phyloP scores from a whole-genome alignment of 2,797 vertebrate genomes.

The Myotis findleyi region DNA sequence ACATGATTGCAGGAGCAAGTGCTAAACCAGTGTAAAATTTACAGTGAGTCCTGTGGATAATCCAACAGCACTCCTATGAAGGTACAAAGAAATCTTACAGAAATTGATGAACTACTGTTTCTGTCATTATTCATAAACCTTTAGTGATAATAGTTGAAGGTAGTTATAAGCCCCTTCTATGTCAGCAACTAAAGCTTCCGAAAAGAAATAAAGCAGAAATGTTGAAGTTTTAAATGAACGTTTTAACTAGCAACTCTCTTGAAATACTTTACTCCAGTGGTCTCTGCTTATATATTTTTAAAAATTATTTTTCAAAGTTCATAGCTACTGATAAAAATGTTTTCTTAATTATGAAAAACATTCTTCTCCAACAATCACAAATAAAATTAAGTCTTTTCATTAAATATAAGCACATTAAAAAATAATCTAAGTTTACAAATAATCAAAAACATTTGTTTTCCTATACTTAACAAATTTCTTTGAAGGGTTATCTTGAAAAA shows the following conservation, averaged over 20 bases:
- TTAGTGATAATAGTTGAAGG: neutral
- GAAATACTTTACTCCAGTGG: constrained; percentile 37
- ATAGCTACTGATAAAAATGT: constrained; percentile 72
- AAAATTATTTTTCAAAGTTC: constrained; percentile 79
- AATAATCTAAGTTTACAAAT: constrained; percentile 68
- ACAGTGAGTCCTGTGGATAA: neutral
- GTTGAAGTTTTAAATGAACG: neutral
- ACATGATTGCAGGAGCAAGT: neutral
- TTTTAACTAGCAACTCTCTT: neutral
- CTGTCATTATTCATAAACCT: neutral
- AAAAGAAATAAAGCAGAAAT: constrained; percentile 20
- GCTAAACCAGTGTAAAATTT: neutral
- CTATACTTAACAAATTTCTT: constrained; percentile 62
- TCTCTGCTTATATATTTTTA: neutral
- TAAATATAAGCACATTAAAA: constrained; percentile 55
- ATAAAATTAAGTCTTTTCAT: constrained; percentile 60
- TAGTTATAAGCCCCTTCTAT: neutral
- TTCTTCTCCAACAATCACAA: constrained; percentile 44
- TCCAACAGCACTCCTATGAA: neutral
- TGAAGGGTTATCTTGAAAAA: constrained; percentile 77
- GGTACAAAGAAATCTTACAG: neutral
- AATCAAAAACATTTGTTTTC: constrained; percentile 52
- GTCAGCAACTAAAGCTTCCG: constrained; percentile 5
- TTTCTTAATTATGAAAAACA: constrained; percentile 71
- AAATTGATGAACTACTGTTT: neutral